These are phyloP conservation scores for Pelodiscus sinensis DNA, from an alignment of 2,113 vertebrate genomes.

Conservation along the genomic window DNA sequence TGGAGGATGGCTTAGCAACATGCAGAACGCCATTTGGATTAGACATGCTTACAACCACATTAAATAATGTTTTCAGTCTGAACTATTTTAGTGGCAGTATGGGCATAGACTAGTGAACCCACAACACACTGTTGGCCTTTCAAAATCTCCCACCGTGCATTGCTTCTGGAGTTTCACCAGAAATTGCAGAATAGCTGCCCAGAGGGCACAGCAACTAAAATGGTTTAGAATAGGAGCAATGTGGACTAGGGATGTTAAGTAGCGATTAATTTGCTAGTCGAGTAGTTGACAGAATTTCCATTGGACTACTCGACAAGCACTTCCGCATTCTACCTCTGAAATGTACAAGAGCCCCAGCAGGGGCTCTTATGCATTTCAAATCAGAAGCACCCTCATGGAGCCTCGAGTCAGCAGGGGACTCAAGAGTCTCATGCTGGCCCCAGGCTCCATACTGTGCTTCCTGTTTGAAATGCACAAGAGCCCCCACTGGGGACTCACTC, in stretches of 20 bases:
- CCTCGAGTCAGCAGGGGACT: too few species aligned
- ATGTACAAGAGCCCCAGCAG: too few species aligned
- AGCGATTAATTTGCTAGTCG: too few species aligned
- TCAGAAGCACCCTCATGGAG: too few species aligned
- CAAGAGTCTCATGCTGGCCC: too few species aligned
- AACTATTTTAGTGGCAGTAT: constrained; percentile 3
- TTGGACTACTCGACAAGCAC: too few species aligned
- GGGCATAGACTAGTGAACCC: neutral
- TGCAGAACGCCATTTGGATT: neutral
- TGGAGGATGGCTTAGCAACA: neutral
- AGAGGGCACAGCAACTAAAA: neutral
- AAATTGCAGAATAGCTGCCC: neutral
- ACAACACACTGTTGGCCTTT: rapidly evolving
- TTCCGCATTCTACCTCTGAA: too few species aligned
- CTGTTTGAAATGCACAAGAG: too few species aligned
- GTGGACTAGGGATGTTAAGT: neutral
- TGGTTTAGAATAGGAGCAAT: neutral
- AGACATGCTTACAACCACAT: constrained; percentile 1
- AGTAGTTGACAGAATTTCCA: too few species aligned
- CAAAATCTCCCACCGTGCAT: neutral
- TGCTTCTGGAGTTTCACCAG: neutral
- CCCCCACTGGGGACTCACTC: too few species aligned
- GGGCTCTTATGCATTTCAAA: too few species aligned
- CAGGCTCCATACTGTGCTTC: too few species aligned
- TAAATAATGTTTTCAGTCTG: constrained; percentile 18